These are phyloP conservation scores for Brachyptera putata DNA, from an alignment of 2,888 invertebrate species.

Conservation along the genomic window DNA sequence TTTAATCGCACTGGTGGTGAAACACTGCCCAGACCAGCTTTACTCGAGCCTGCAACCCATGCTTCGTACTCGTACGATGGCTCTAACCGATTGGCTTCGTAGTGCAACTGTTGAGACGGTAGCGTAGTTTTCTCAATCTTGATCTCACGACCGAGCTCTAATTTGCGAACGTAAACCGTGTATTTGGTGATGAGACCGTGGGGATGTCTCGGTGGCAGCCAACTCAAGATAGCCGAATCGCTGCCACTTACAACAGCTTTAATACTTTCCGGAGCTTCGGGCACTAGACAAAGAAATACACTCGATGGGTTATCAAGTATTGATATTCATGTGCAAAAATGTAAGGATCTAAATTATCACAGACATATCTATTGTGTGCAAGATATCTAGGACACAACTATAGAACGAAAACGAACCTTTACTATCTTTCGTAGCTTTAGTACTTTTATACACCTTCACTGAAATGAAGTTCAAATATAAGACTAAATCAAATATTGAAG, in stretches of 20 bases:
- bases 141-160: slow-evolving; percentile 52
- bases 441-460: no score
- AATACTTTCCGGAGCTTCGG: slow-evolving; percentile 58
- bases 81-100: slow-evolving; percentile 52
- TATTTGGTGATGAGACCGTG: slow-evolving; percentile 61
- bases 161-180: slow-evolving; percentile 55
- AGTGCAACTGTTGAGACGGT: slow-evolving; percentile 40
- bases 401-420: no score
- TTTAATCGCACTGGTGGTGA: slow-evolving; percentile 51
- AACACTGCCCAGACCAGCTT: slow-evolving; percentile 57
- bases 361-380: neutral
- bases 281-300: slow-evolving; percentile 43
- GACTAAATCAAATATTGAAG: no score
- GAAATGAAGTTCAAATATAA: no score
- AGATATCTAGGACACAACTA: no score
- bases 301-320: neutral
- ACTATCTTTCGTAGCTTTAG: no score
- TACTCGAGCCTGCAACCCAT: slow-evolving; percentile 59
- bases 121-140: slow-evolving; percentile 34
- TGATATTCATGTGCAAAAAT: neutral
- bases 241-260: slow-evolving; percentile 57
- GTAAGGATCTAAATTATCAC: neutral
- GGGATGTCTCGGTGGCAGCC: slow-evolving; percentile 59
- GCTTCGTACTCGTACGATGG: slow-evolving; percentile 55
- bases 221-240: slow-evolving; percentile 57